These are phyloP conservation scores for Aphaenogaster rudis DNA, from an alignment of 1,140 invertebrate species.

Conservation along the genomic window DNA sequence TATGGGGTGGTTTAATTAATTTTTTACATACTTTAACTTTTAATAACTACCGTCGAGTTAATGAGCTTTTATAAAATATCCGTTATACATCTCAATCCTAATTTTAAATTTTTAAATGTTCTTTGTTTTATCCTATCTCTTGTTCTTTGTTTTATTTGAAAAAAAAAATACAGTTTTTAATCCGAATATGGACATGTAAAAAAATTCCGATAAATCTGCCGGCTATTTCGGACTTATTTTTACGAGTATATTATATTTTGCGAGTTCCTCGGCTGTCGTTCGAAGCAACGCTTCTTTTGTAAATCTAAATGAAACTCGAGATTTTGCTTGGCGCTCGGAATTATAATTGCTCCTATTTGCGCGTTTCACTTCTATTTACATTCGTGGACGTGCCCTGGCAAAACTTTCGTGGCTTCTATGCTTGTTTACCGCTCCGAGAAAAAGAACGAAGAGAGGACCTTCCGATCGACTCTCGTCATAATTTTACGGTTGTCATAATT, in stretches of 20 bases:
- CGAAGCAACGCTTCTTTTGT: constrained; percentile 15
- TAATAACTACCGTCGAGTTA: background rate
- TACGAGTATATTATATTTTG: background rate
- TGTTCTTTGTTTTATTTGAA: too few relatives aligned
- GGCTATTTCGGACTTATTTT: constrained; percentile 25
- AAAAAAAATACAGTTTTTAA: background rate
- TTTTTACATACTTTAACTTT: constrained; percentile 11
- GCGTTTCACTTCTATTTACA: constrained; percentile 35
- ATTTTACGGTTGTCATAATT: constrained; percentile 12
- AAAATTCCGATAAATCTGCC: background rate
- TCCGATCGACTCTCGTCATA: background rate
- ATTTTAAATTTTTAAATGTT: background rate
- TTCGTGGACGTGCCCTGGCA: constrained; percentile 14
- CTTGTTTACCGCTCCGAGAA: constrained; percentile 13
- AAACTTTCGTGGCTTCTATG: constrained; percentile 15
- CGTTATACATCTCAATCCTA: background rate
- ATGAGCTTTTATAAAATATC: background rate
- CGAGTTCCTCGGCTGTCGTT: background rate
- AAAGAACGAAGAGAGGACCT: background rate
- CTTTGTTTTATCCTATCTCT: background rate
- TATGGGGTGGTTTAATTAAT: constrained; percentile 14
- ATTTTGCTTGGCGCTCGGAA: constrained; percentile 5
- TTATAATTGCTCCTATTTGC: constrained; percentile 56
- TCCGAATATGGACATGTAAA: background rate
- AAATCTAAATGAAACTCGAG: constrained; percentile 34